phyloP scores from a whole-genome alignment of 2,888 invertebrate species.

The Gasteruption jaculator region DNA sequence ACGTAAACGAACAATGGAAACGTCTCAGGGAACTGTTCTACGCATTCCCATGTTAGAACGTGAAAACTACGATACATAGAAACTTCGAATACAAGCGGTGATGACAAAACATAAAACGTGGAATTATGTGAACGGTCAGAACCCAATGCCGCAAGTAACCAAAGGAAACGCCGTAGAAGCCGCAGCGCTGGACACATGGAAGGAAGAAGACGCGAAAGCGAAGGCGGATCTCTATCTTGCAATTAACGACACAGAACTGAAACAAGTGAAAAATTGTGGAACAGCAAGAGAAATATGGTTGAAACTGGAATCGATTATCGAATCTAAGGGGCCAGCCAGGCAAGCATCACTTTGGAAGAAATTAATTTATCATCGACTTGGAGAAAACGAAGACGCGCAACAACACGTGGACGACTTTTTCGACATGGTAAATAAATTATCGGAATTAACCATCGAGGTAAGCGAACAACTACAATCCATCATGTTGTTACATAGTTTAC shows the following conservation, averaged over 20 bases:
- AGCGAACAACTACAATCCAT: conserved; percentile 7
- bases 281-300: conserved; percentile 22
- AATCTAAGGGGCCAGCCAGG: conserved; percentile 21
- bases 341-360: conserved; percentile 21
- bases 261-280: conserved; percentile 17
- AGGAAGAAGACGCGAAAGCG: conserved; percentile 12
- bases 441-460: conserved; percentile 10
- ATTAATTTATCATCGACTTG: conserved; percentile 15
- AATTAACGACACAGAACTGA: conserved; percentile 14
- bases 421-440: conserved; percentile 16
- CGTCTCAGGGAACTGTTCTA: no score
- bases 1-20: no score
- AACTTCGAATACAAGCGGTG: conserved; percentile 7
- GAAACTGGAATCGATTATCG: conserved; percentile 17
- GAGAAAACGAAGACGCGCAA: conserved; percentile 11
- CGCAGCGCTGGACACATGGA: conserved; percentile 7
- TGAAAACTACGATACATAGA: conserved; percentile 14
- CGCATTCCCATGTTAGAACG: no score
- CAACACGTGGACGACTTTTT: conserved; percentile 14
- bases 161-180: background rate
- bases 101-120: conserved; percentile 16
- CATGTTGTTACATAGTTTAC: no score
- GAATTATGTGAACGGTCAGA: conserved; percentile 14
- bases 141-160: background rate
- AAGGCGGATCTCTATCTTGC: conserved; percentile 17